A percentile compares a stretch with the other conserved stretches of the same genome.
These are phyloP conservation scores for Gopherus flavomarginatus DNA, from an alignment of 2,113 vertebrate genomes.

Conservation along the genomic window DNA sequence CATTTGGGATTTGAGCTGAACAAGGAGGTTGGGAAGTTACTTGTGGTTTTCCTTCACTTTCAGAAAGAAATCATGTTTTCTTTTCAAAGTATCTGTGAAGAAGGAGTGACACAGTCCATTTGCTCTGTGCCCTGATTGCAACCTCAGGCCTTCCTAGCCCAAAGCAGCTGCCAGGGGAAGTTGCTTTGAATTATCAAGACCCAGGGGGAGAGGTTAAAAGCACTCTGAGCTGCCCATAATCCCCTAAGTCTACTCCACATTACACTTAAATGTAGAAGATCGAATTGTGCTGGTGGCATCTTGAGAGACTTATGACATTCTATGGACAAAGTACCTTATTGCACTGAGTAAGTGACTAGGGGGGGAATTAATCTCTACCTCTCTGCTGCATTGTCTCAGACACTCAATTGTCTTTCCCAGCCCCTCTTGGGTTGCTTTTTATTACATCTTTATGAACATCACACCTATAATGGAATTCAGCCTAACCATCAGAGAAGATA, in stretches of 20 bases:
- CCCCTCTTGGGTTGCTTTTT: fast-evolving
- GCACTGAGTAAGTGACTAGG: background rate
- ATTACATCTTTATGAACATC: background rate
- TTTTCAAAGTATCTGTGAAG: background rate
- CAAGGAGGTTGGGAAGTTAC: background rate
- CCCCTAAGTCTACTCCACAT: background rate
- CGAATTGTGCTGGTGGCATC: background rate
- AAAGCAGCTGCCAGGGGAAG: background rate
- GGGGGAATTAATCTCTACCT: background rate
- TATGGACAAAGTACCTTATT: background rate
- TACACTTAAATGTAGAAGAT: background rate
- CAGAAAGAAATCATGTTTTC: background rate
- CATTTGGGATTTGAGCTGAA: background rate
- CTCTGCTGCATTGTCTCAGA: background rate
- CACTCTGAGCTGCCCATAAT: background rate
- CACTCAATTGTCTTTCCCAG: background rate
- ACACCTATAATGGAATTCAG: fast-evolving
- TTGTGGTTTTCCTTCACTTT: background rate
- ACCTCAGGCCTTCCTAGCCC: background rate
- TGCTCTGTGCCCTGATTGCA: background rate
- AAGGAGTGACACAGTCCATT: fast-evolving
- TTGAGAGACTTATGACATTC: background rate
- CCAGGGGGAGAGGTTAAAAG: background rate
- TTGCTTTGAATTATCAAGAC: background rate
- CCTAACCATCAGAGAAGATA: background rate